These are phyloP conservation scores for Pardosa pseudoannulata DNA, from an alignment of 2,888 invertebrate species.

Conservation along the genomic window DNA sequence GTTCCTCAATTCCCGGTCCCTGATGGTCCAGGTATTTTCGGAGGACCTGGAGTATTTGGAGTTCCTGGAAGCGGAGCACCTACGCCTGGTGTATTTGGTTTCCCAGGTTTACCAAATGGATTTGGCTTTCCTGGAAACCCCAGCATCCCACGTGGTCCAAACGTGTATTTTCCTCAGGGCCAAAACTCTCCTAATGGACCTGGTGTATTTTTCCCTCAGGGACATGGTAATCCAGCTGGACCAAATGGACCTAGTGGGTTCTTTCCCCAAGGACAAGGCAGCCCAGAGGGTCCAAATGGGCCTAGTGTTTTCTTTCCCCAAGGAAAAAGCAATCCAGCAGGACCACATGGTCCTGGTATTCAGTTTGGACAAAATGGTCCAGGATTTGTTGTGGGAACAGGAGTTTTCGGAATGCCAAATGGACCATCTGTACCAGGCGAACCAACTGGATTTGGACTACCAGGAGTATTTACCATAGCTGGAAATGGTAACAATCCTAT, in stretches of 20 bases:
- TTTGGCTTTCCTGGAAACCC: not conserved
- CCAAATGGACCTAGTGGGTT: not conserved
- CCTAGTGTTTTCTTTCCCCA: too few species aligned
- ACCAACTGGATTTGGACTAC: not conserved
- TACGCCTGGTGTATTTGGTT: conserved; percentile 8
- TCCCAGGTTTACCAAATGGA: too few species aligned
- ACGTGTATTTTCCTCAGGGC: not conserved
- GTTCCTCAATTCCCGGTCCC: conserved; percentile 1
- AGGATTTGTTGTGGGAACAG: not conserved
- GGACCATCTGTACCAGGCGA: not conserved
- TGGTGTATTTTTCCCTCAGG: not conserved
- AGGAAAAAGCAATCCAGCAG: too few species aligned
- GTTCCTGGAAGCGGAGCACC: not conserved
- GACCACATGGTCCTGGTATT: not conserved
- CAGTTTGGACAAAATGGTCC: not conserved
- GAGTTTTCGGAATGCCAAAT: not conserved
- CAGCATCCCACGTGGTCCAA: not conserved
- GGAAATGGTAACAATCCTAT: not conserved
- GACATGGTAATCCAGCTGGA: not conserved
- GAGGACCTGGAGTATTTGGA: not conserved
- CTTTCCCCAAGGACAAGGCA: not conserved
- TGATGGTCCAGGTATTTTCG: conserved; percentile 24
- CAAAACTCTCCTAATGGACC: not conserved
- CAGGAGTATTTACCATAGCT: conserved; percentile 6
- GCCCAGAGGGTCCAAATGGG: not conserved